Percentiles rank a stretch among this genome's conserved stretches.
Evolutionary conservation across 2,797 vertebrate species (phyloP).

Genomic region (Rhodeus uyekii): DNA sequence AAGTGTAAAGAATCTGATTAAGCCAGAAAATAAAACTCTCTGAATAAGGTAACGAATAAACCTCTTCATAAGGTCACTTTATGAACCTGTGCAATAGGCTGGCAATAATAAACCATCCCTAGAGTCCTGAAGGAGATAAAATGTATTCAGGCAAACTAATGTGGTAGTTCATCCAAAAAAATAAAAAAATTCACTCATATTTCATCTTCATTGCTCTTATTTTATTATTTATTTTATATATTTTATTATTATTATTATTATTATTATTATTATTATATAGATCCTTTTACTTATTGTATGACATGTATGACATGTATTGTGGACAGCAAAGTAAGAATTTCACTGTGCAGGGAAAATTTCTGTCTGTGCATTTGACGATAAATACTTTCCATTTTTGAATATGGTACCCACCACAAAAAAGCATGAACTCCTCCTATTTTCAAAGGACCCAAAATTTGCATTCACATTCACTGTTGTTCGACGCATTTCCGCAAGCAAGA

Average conservation of each 20-base stretch:
- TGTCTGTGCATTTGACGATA: no score
- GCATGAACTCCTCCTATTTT: neutral
- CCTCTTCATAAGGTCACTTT: neutral
- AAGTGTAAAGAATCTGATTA: neutral
- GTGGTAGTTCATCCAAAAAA: neutral
- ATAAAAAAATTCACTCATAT: neutral
- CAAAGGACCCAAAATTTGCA: neutral
- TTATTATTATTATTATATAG: no score
- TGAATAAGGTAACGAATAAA: neutral
- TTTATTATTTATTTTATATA: no score
- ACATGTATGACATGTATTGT: no score
- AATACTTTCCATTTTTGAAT: no score
- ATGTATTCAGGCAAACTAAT: constrained; percentile 1
- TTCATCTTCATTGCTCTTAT: no score
- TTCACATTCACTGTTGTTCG: neutral
- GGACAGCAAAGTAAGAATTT: no score
- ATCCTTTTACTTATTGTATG: no score
- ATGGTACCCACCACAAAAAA: neutral
- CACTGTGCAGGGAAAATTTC: no score
- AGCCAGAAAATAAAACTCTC: neutral
- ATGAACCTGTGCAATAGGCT: neutral
- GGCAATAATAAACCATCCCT: neutral
- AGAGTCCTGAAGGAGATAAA: neutral
- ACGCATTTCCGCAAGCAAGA: neutral
- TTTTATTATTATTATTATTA: no score